Base-by-base conservation (phyloP, 2,113 vertebrate genomes). In the Fregata magnificens region DNA sequence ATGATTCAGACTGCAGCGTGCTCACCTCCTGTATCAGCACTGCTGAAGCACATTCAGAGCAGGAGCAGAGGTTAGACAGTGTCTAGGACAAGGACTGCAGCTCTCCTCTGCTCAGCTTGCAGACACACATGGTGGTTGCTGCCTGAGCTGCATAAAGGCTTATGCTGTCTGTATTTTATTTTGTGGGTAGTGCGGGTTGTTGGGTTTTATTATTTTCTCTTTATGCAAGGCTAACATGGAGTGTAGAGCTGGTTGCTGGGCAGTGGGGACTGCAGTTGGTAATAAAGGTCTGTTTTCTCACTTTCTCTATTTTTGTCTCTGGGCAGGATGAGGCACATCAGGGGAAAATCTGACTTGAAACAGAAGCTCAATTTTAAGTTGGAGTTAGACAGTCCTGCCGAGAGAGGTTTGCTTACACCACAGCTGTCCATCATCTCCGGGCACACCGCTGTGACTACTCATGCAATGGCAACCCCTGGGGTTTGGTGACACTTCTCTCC, bases 281-380 rank as follows among this genome's bases (percentile, higher is more conserved):
- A 92, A 70, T 62, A 95, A 94, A 96, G 96, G 94, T 83, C 95
- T 97, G 92, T 97, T 98, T 98, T 97, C 97, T 97, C 97, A 97
- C 92, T 95, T 97, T 93, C 83, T 92, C 97, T 97, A 91, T 96
- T 97, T 98, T 97, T 93, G 96, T 93, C 86, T 86, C 92, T 83
- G 88, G 66, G 86, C 95, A 92, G 95, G 92, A 95, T 96, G 94
- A 86, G 96, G 95, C 94, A 70, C 86, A 97, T 92, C 83, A 88
- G 93, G 93, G 95, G 94, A 96, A 95, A 91, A 88, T 91, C 78
- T 95, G 83, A 87, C 84, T 97, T 83, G 86, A 88, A 67, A 80
- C 70, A 90, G 95, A 93, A 67, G 86, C 81, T 76, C 86, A 42
- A 9, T 85, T 96, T 95, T 55, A 59, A 86, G 61, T 50, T 65